Base-by-base conservation (phyloP, 2,888 invertebrate species). In the Cephus pulcher region DNA sequence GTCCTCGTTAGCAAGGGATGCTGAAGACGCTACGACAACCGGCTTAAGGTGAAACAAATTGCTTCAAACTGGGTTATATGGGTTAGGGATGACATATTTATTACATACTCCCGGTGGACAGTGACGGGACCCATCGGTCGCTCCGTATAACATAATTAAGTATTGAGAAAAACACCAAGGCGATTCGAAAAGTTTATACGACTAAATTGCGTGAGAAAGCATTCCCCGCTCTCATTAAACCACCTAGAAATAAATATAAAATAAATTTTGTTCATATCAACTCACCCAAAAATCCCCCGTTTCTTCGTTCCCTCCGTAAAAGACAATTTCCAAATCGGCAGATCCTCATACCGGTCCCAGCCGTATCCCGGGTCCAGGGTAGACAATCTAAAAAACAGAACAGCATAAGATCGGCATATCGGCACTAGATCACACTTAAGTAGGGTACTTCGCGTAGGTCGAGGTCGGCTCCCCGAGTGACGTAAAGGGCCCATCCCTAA, bases 1-100 rank as follows among this genome's bases (percentile, higher is more conserved):
- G 78, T 74, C 75, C 78, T 78, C 78, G 78, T 78, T 78, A 78
- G 75, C 78, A 75, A 56, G 78, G 78, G 78, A 78, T 78, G 78
- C 78, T 78, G 71, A 37, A 75, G 71, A 56, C 33, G 75, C 71
- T 71, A 71, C 56, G 75, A 78, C 78, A 75, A 78, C 75, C 71
- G 78, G 75, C 78, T 78, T 71, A 78, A 56, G 78, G 75, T 75
- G 71, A 70, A 32, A 70, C 74, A 37, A 77, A 30, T 70, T 56
- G 68, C 75, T 75, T 40, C 71, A 40, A 78, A 70, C 75, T 75
- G 34, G 70, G 74, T 70, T 75, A 78, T 75, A 71, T 78, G 70
- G 40, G 40, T 12, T 40, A 35, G 30, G 30, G 15, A 35, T 37
- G 74, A 33, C 69, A 30, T 37, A 69, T 69, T 75, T 74, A 78